These are phyloP conservation scores for Diorhabda elongata DNA, from an alignment of 1,140 invertebrate species.

Conservation along the genomic window DNA sequence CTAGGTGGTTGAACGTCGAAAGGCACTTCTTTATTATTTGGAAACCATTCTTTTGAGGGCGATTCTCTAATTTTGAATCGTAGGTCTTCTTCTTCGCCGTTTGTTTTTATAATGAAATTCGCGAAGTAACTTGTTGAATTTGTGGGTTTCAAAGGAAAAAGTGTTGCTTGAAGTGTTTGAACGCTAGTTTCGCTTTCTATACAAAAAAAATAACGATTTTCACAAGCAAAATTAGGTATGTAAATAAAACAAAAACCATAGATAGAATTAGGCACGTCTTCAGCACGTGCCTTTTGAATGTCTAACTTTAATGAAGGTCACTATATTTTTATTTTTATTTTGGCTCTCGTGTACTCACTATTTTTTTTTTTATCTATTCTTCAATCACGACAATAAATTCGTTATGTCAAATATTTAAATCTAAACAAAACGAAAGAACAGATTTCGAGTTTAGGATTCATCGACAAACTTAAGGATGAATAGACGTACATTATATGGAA, in stretches of 20 bases:
- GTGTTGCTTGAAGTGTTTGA: slow-evolving; percentile 25
- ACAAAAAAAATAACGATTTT: background rate
- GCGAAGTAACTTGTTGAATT: slow-evolving; percentile 28
- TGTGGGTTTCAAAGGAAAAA: slow-evolving; percentile 29
- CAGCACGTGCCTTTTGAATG: no score
- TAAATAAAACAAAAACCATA: background rate
- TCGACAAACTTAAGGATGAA: no score
- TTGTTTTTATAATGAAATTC: slow-evolving; percentile 30
- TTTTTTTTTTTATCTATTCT: no score
- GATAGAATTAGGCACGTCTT: no score
- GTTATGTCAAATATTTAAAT: no score
- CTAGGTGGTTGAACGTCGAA: slow-evolving; percentile 69
- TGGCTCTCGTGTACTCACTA: no score
- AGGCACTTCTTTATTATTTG: slow-evolving; percentile 58
- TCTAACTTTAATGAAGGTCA: no score
- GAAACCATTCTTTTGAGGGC: slow-evolving; percentile 60
- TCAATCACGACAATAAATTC: no score
- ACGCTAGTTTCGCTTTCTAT: slow-evolving; percentile 26
- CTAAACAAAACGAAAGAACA: no score
- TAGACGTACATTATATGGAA: no score
- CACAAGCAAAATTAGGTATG: background rate
- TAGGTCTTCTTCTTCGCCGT: slow-evolving; percentile 24
- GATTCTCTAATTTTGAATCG: slow-evolving; percentile 27
- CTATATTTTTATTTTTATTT: no score
- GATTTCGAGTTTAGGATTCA: no score